Percentiles rank a stretch among this genome's conserved stretches.
Evolutionary conservation across 1,140 invertebrate genomes (phyloP).

Genomic region (Pinna nobilis): DNA sequence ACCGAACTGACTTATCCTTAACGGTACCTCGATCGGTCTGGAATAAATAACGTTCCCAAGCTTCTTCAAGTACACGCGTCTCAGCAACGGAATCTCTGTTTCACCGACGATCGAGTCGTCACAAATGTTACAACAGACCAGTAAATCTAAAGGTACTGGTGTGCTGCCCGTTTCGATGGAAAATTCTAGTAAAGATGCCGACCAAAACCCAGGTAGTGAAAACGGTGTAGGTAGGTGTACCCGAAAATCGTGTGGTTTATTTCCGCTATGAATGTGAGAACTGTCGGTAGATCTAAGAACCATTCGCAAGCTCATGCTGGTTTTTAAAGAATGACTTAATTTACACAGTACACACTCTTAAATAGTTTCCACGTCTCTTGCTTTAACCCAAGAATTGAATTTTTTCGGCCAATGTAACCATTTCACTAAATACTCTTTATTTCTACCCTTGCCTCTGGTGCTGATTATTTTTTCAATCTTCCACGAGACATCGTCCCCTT

Average conservation of each 20-base stretch:
- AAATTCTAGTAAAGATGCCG: constrained; percentile 11
- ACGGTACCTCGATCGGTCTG: constrained; percentile 7
- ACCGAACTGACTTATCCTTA: constrained; percentile 1
- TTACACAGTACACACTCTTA: no score
- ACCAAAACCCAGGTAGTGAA: constrained; percentile 11
- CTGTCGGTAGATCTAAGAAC: constrained; percentile 38
- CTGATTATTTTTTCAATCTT: constrained; percentile 34
- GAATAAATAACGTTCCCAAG: constrained; percentile 5
- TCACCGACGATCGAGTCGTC: constrained; percentile 20
- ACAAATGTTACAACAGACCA: constrained; percentile 9
- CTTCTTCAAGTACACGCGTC: constrained; percentile 2
- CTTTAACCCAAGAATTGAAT: constrained; percentile 26
- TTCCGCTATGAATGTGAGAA: background rate
- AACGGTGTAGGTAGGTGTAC: constrained; percentile 19
- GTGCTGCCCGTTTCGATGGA: background rate
- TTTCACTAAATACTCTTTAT: constrained; percentile 7
- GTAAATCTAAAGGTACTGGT: background rate
- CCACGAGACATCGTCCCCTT: constrained; percentile 27
- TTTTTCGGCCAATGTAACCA: constrained; percentile 33
- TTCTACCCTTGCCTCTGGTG: constrained; percentile 1
- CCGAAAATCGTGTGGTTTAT: constrained; percentile 17
- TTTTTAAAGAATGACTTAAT: background rate
- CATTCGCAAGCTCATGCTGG: constrained; percentile 31
- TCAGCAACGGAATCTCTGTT: background rate
- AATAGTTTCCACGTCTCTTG: background rate